Percentiles rank a stretch among this genome's conserved stretches.
These are phyloP conservation scores for Pseudanteris insignis DNA, from an alignment of 2,888 invertebrate species.

Conservation along the genomic window DNA sequence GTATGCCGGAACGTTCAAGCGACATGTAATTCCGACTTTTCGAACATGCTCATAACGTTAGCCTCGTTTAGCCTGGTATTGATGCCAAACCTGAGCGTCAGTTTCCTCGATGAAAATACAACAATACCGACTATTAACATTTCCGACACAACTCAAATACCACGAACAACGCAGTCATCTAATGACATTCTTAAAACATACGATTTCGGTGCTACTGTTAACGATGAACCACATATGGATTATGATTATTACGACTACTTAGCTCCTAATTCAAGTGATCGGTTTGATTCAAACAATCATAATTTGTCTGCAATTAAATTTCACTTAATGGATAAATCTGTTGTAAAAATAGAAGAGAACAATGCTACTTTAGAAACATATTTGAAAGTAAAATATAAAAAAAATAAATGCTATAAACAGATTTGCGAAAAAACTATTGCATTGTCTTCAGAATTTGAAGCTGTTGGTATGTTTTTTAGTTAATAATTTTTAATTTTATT, in stretches of 20 bases:
- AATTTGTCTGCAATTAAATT: neutral
- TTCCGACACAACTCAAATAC: slow-evolving; percentile 1
- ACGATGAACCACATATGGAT: slow-evolving; percentile 49
- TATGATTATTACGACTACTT: slow-evolving; percentile 46
- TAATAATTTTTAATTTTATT: no score
- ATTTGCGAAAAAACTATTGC: slow-evolving; percentile 47
- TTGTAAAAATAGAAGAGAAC: no score
- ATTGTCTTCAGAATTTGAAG: slow-evolving; percentile 34
- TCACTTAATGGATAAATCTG: neutral
- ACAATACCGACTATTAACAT: slow-evolving; percentile 20
- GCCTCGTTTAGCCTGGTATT: slow-evolving; percentile 65
- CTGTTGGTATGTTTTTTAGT: slow-evolving; percentile 41
- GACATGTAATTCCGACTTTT: slow-evolving; percentile 58
- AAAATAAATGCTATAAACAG: slow-evolving; percentile 50
- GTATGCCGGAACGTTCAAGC: slow-evolving; percentile 49
- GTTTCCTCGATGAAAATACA: slow-evolving; percentile 1
- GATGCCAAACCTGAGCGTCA: slow-evolving; percentile 44
- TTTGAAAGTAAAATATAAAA: slow-evolving; percentile 6
- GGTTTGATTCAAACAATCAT: neutral
- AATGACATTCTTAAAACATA: slow-evolving; percentile 2
- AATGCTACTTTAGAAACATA: slow-evolving; percentile 1
- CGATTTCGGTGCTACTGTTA: slow-evolving; percentile 7
- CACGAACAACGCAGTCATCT: slow-evolving; percentile 4
- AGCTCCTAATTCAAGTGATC: slow-evolving; percentile 16
- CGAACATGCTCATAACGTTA: slow-evolving; percentile 61